Evolutionary conservation across 2,797 vertebrate genomes (phyloP), one percentile per base, ranked within the genome.

Genomic region (Knipowitschia caucasica): DNA sequence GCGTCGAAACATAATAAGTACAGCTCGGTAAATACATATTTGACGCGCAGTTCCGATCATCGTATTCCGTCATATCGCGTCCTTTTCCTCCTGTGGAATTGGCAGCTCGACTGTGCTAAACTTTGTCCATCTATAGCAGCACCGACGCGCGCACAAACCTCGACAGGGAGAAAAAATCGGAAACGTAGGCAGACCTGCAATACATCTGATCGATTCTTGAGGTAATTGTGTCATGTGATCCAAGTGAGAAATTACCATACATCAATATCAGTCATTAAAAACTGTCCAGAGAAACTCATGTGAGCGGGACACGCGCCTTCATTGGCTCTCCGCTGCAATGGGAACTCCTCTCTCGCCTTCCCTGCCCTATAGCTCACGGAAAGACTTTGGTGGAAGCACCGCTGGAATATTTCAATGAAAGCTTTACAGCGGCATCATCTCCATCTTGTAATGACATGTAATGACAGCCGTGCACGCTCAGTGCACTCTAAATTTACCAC

Each of bases 171-270:
- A 92, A 92, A 91, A 94, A 94, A 94, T 93, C 91, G 93, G 93
- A 93, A 95, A 93, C 92, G 93, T 86, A 92, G 89, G 93, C 93
- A 95, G 95, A 96, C 94, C 94, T 93, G 95, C 95, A 94, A 95
- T 95, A 95, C 94, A 97, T 98, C 95, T 95, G 94, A 97, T 98
- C 95, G 96, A 99, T 97, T 96, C 95, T 93, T 91, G 94, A 93
- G 94, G 94, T 95, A 95, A 98, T 97, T 93, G 93, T 92, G 96
- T 98, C 96, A 99, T 95, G 96, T 98, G 96, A 97, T 94, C 92
- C 92, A 85, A 93, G 92, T 90, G 88, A 94, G 93, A 92, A 91
- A 97, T 95, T 94, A 95, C 94, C 95, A 96, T 95, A 95, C 93
- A 98, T 98, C 95, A 96, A 93, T 95, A 97, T 94, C 93, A 92